Evolutionary conservation across 2,797 vertebrate genomes (phyloP), one percentile per base, ranked within the genome.

Genomic region (Rhinophrynus dorsalis): DNA sequence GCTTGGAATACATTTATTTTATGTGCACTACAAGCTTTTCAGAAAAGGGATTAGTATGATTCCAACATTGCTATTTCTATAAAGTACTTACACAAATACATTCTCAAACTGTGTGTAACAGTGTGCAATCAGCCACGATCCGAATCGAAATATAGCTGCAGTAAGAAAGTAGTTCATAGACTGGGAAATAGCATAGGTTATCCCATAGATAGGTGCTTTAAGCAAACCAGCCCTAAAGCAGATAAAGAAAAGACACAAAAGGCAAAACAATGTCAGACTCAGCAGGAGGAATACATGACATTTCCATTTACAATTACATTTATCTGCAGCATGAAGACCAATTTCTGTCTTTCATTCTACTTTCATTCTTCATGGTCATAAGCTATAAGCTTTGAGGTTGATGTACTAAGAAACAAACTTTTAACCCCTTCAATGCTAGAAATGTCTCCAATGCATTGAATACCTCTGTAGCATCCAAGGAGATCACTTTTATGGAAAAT

Each of bases 41-140:
- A 17, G 15, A 10, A 21, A 48, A 30, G n/a, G 24, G 18, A 52
- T 29, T 12, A 52, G 15, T 5, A 30, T 9, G 0, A 29, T 18
- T 18, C 23, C 13, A n/a, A n/a, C n/a, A n/a, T 18, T n/a, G 13
- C 26, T 18, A 13, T 2, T 26, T 9, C 7, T 23, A 44, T 30
- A 40, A 12, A 23, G 56, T 76, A 83, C 86, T 89, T 75, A 91
- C 86, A 91, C 77, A 60, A 90, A 89, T 2, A 88, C 80, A 29
- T 86, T 82, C 79, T 91, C 88, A 71, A 78, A 90, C 71, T 83
- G 45, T 15, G 65, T 88, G 70, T 84, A 66, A 61, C 86, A 84
- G 52, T 78, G 74, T 37, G 81, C 85, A 73, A 86, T 89, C 13
- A 90, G 82, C 84, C 84, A 90, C 6, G 87, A 79, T 4, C 89